Conservation (phyloP, 2,113 vertebrate genomes). For the Petaurus breviceps region DNA sequence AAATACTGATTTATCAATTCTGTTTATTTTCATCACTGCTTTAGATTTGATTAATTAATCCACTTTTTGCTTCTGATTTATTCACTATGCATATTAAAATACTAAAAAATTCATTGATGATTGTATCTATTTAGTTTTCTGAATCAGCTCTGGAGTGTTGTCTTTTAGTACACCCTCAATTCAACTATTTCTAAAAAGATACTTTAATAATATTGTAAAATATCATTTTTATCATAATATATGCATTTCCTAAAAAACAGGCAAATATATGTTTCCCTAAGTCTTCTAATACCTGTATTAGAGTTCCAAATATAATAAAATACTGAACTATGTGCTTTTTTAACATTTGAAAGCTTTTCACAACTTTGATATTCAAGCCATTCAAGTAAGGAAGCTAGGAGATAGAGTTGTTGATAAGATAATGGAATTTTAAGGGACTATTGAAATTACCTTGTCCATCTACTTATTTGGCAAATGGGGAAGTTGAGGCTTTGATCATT, state of each 20-base stretch:
- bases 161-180: background rate
- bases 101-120: background rate
- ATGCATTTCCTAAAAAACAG: background rate
- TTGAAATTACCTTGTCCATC: background rate
- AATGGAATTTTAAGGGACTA: background rate
- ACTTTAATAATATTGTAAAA: background rate
- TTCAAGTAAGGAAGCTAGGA: background rate
- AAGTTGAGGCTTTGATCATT: background rate
- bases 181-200: background rate
- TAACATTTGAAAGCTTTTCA: background rate
- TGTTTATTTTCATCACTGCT: background rate
- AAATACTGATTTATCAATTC: background rate
- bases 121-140: background rate
- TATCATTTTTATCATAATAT: background rate
- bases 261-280: background rate
- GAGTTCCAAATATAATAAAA: background rate
- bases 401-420: background rate
- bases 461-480: background rate
- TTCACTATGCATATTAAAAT: background rate
- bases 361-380: background rate
- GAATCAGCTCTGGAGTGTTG: background rate
- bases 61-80: constrained; percentile 20
- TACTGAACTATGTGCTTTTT: background rate
- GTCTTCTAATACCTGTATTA: background rate
- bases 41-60: background rate